phyloP scores from a whole-genome alignment of 2,797 vertebrate genomes.

The Buceros bicornis region DNA sequence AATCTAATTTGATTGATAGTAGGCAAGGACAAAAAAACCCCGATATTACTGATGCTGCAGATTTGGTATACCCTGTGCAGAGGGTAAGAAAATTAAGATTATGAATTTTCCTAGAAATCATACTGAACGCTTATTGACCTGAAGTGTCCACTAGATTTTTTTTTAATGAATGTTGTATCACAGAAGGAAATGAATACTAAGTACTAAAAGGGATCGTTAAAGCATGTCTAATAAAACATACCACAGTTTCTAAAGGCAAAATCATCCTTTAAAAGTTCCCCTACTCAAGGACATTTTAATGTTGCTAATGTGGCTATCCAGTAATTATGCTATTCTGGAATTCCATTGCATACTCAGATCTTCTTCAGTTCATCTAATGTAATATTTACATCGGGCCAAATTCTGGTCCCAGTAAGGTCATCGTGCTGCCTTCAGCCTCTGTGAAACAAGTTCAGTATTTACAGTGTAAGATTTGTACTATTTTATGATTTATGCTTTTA shows the following conservation, averaged over 20 bases:
- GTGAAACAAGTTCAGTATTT: background rate
- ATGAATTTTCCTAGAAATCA: background rate
- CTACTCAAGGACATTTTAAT: slow-evolving; percentile 7
- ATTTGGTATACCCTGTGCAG: background rate
- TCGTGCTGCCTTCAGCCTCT: background rate
- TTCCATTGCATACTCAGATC: background rate
- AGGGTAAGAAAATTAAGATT: background rate
- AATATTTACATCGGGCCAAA: background rate
- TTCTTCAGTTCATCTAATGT: background rate
- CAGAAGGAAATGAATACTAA: background rate
- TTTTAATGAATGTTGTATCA: background rate
- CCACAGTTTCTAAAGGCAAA: background rate
- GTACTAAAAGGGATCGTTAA: background rate
- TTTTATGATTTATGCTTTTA: background rate
- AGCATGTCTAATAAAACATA: background rate
- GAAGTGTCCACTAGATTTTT: background rate
- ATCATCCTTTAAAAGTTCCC: background rate
- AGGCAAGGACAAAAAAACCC: background rate
- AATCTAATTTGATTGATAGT: background rate
- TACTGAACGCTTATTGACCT: background rate
- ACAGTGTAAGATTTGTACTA: background rate
- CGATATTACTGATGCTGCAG: background rate
- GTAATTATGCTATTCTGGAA: background rate
- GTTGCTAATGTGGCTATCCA: background rate
- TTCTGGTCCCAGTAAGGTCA: background rate